Evolutionary conservation across 1,140 invertebrate genomes (phyloP), one percentile per base, ranked within the genome.

Genomic region (Drusus annulatus): DNA sequence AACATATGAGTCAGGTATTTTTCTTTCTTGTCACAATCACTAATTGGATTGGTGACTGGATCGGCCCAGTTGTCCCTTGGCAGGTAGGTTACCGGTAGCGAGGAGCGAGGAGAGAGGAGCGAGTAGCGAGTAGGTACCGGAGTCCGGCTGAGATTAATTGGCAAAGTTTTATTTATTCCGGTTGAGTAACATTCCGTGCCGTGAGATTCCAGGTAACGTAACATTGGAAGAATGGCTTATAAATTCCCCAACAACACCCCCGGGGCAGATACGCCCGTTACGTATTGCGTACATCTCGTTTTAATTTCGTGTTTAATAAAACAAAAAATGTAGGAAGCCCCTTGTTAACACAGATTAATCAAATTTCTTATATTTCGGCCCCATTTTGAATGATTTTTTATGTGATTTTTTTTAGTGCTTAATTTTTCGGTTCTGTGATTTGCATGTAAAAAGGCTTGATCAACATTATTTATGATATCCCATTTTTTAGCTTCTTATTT

Each of bases 151-250:
- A 76, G 78, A 73, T 80, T 82, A 82, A 82, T 82, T 82, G 78
- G 81, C 78, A 77, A 82, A 82, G 77, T 82, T 82, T 82, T 82
- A 79, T 82, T 79, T 82, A 82, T 79, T 79, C 74, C 77, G 62
- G 50, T 63, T 52, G 51, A 54, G 69, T 74, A 77, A 51, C 75
- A 78, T 81, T 74, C 76, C 52, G 52, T 36, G 79, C 74, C 69
- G 52, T 23, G 19, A 68, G 74, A 80, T 78, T 69, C 75, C 54
- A 54, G 51, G 69, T 74, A 81, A 78, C 62, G 65, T 78, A 74
- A 74, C 76, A 56, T 78, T 56, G 51, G 54, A 71, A 73, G 80
- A 81, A 81, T 81, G 60, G 75, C 76, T 78, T 76, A 81, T 81
- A 81, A 81, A 78, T 74, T 74, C 69, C 4, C 50, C 21, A 74